Evolutionary conservation across 2,113 vertebrate genomes (phyloP).

Genomic region (Hippolais icterina): DNA sequence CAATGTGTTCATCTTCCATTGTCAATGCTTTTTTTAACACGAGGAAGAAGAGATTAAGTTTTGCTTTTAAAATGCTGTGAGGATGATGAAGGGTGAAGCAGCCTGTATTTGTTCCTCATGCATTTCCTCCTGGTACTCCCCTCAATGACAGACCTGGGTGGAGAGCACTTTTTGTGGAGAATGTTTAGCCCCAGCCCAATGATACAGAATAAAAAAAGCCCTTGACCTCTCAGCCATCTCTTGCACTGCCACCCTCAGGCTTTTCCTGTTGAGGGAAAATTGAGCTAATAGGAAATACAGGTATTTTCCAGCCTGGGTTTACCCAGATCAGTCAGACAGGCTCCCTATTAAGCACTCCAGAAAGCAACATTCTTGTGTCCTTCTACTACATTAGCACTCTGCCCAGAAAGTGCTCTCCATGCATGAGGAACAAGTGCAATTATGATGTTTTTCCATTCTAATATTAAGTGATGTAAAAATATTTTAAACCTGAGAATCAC

Average conservation of each 20-base stretch:
- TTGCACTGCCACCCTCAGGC: not conserved
- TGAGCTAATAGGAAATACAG: not conserved
- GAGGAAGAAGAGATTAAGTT: not conserved
- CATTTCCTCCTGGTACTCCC: not conserved
- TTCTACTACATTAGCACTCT: not conserved
- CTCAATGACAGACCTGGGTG: not conserved
- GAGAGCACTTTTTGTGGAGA: not conserved
- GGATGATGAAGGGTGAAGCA: not conserved
- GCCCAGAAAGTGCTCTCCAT: not conserved
- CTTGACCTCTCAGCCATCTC: not conserved
- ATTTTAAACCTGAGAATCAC: not conserved
- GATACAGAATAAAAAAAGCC: not conserved
- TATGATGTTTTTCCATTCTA: not conserved
- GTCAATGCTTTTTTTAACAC: not conserved
- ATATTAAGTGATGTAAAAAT: not conserved
- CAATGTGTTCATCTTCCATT: not conserved
- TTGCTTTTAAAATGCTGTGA: not conserved
- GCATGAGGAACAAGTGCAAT: not conserved
- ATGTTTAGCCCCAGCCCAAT: not conserved
- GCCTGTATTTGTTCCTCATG: not conserved
- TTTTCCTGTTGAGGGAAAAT: not conserved
- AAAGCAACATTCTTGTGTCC: not conserved
- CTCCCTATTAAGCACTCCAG: not conserved
- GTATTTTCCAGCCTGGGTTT: not conserved
- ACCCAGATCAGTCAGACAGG: not conserved